phyloP scores from a whole-genome alignment of 2,797 vertebrate species.

The Enteromius mattozi region DNA sequence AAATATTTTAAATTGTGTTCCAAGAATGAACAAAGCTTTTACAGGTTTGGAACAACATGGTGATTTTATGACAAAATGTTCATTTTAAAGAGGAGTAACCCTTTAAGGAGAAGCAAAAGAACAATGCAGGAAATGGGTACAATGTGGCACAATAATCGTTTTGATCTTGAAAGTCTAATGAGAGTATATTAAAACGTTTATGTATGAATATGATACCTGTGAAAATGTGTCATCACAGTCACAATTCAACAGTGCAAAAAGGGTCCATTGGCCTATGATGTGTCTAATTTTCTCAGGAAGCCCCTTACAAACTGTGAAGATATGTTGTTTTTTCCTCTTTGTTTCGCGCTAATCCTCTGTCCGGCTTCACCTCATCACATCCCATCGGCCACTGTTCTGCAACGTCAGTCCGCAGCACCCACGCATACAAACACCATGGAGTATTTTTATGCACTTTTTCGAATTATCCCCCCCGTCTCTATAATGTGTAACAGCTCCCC shows the following conservation, averaged over 20 bases:
- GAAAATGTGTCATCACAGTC: neutral
- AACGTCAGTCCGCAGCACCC: neutral
- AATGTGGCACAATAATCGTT: neutral
- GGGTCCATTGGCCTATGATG: neutral
- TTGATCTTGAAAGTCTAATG: neutral
- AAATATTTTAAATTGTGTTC: no score
- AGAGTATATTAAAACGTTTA: neutral
- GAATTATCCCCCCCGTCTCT: neutral
- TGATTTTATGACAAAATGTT: no score
- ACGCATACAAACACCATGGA: neutral
- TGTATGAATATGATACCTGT: neutral
- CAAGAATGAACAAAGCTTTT: no score
- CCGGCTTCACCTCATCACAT: slow-evolving; percentile 32
- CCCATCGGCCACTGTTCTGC: neutral
- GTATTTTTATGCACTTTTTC: neutral
- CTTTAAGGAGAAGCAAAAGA: neutral
- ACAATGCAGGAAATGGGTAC: neutral
- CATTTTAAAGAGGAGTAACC: no score
- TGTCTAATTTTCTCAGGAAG: neutral
- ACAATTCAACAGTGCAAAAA: neutral
- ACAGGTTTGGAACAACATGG: no score
- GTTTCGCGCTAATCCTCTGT: slow-evolving; percentile 31
- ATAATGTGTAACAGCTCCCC: slow-evolving; percentile 21
- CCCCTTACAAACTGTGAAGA: neutral
- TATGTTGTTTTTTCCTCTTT: slow-evolving; percentile 18